Evolutionary conservation across 2,888 invertebrate genomes (phyloP).

Genomic region (Ectropis crepuscularia): DNA sequence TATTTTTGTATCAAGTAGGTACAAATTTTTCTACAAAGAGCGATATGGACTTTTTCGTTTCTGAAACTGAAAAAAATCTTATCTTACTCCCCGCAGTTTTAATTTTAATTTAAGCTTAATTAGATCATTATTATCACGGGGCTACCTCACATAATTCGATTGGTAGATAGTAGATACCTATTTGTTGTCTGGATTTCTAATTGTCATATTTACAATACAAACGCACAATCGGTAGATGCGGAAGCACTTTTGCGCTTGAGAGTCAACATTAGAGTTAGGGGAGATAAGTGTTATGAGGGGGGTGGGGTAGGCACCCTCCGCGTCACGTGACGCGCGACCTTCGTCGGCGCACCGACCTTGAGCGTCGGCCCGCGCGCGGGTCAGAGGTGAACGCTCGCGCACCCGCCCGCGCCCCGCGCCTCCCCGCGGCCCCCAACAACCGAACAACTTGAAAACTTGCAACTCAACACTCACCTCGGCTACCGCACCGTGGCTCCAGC

Average conservation of each 20-base stretch:
- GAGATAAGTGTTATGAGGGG: slow-evolving; percentile 44
- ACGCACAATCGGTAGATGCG: neutral
- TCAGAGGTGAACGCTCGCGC: slow-evolving; percentile 83
- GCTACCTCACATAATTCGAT: no score
- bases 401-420: slow-evolving; percentile 49
- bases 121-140: no score
- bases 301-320: slow-evolving; percentile 81
- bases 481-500: slow-evolving; percentile 67
- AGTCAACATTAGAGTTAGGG: slow-evolving; percentile 54
- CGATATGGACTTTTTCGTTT: no score
- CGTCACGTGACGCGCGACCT: slow-evolving; percentile 81
- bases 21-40: no score
- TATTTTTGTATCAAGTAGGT: no score
- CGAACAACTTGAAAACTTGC: slow-evolving; percentile 37
- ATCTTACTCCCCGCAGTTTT: no score
- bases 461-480: slow-evolving; percentile 69
- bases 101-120: no score
- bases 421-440: slow-evolving; percentile 56
- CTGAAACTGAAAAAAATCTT: no score
- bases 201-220: no score
- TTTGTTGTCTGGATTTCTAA: no score
- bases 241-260: slow-evolving; percentile 56
- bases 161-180: no score
- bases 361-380: slow-evolving; percentile 81
- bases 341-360: slow-evolving; percentile 85